phyloP scores from a whole-genome alignment of 2,797 vertebrate genomes.

The Arremon aurantiirostris region DNA sequence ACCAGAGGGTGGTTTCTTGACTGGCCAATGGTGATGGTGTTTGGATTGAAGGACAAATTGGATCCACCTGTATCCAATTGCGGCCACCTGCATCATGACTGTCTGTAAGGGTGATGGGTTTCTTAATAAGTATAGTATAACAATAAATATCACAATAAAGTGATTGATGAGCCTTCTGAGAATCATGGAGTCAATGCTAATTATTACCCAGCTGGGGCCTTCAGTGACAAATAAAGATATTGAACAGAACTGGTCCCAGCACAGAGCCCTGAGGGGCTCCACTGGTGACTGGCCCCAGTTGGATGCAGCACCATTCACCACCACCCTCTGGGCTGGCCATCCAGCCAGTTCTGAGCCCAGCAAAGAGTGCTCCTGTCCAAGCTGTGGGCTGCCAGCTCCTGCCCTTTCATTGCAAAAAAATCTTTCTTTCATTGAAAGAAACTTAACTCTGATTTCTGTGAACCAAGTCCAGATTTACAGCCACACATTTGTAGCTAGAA shows the following conservation, averaged over 20 bases:
- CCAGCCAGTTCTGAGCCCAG: background rate
- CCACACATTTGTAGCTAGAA: background rate
- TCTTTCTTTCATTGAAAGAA: background rate
- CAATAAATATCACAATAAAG: background rate
- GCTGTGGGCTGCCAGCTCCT: background rate
- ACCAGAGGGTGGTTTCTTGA: background rate
- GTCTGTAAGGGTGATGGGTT: too few relatives aligned
- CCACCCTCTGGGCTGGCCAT: background rate
- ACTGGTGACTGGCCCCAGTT: background rate
- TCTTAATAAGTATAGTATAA: background rate
- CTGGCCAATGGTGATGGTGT: background rate
- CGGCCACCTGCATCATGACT: background rate
- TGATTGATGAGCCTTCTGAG: background rate
- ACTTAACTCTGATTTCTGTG: background rate
- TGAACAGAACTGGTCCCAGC: background rate
- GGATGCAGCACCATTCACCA: background rate
- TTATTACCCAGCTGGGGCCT: background rate
- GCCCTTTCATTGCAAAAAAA: background rate
- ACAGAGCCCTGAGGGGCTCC: background rate
- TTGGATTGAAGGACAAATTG: background rate
- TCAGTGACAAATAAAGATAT: background rate
- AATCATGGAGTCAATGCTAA: background rate
- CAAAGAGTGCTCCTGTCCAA: background rate
- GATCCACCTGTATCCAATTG: background rate
- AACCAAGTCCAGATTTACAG: background rate